These are phyloP conservation scores for Maccullochella peelii DNA, from an alignment of 2,113 vertebrate species.

Conservation along the genomic window DNA sequence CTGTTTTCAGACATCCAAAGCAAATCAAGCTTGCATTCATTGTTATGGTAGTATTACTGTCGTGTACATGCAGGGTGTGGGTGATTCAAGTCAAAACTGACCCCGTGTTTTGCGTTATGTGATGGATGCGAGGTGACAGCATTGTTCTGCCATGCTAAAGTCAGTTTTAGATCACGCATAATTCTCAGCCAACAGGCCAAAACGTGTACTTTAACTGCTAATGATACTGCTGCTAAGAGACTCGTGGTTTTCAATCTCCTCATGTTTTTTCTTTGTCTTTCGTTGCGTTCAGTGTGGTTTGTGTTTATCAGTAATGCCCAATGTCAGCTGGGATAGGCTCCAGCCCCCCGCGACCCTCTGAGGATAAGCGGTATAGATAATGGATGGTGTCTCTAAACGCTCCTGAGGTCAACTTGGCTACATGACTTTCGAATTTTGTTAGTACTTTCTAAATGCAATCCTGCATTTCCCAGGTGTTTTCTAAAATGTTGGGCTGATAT, in stretches of 20 bases:
- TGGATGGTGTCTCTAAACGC: neutral
- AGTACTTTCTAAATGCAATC: no score
- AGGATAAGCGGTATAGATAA: no score
- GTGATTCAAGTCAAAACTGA: neutral
- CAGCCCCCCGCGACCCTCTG: no score
- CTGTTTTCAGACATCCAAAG: conserved; percentile 52
- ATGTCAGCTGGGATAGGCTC: no score
- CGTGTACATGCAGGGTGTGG: neutral
- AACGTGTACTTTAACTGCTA: no score
- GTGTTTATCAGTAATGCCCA: neutral
- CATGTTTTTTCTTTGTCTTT: neutral
- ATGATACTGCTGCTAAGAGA: no score
- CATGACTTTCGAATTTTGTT: neutral
- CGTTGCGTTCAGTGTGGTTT: neutral
- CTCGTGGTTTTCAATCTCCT: neutral
- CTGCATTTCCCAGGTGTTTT: neutral
- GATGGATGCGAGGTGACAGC: conserved; percentile 12
- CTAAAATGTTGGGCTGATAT: neutral
- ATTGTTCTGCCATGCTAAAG: conserved; percentile 8
- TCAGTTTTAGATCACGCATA: neutral
- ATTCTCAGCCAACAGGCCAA: neutral
- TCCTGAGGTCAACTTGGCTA: neutral
- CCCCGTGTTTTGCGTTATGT: conserved; percentile 4
- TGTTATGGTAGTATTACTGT: conserved; percentile 12
- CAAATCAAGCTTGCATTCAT: neutral